Conservation (phyloP, 2,888 invertebrate species). For the Sesia bembeciformis region DNA sequence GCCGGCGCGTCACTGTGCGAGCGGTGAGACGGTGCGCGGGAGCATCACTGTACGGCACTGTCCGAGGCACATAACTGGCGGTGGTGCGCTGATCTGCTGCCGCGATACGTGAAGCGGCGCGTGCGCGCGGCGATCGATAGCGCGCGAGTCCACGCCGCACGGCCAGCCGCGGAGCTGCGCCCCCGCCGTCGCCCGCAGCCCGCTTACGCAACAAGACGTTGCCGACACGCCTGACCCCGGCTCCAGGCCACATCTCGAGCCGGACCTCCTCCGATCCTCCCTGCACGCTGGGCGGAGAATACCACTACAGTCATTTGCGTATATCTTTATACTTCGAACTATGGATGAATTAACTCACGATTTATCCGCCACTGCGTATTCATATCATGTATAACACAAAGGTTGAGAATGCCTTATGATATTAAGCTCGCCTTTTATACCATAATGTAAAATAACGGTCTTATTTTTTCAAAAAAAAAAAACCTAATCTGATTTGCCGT, state of each 20-base stretch:
- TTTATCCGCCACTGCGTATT: too few relatives aligned
- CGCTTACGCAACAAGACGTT: slow-evolving; percentile 24
- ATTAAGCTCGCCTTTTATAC: too few relatives aligned
- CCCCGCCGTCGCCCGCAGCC: slow-evolving; percentile 14
- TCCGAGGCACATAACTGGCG: not conserved
- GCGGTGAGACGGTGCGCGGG: not conserved
- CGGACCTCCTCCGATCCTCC: not conserved
- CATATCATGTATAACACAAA: too few relatives aligned
- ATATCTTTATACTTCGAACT: too few relatives aligned
- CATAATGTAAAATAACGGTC: too few relatives aligned
- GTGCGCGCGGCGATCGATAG: slow-evolving; percentile 35
- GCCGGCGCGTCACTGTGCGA: slow-evolving; percentile 3
- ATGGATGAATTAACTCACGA: too few relatives aligned
- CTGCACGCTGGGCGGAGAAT: too few relatives aligned
- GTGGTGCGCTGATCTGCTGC: not conserved
- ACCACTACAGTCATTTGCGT: too few relatives aligned
- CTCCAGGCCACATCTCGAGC: not conserved
- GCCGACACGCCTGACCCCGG: slow-evolving; percentile 14
- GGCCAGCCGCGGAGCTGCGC: slow-evolving; percentile 8
- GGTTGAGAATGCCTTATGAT: too few relatives aligned
- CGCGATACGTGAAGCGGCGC: slow-evolving; percentile 15
- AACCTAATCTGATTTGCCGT: too few relatives aligned
- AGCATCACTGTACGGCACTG: not conserved
- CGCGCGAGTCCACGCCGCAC: slow-evolving; percentile 30
- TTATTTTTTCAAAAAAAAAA: too few relatives aligned